These are phyloP conservation scores for Opisthocomus hoazin DNA, from an alignment of 2,113 vertebrate genomes.

Conservation along the genomic window DNA sequence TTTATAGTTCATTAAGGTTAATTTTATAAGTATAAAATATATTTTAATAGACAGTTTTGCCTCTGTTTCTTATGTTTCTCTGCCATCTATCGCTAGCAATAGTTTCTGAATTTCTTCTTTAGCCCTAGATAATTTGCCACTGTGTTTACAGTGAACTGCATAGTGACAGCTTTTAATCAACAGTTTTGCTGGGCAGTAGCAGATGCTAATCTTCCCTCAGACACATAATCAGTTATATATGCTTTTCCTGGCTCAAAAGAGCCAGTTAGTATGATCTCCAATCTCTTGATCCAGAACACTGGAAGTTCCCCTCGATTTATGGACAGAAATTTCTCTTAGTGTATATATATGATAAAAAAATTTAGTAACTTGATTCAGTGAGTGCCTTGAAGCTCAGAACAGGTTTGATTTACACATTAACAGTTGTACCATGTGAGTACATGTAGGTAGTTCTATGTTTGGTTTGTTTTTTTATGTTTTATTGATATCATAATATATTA, in stretches of 20 bases:
- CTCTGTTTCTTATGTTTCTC: background rate
- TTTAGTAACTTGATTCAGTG: background rate
- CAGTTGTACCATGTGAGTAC: background rate
- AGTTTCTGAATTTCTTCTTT: background rate
- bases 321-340: background rate
- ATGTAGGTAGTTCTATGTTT: background rate
- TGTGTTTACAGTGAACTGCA: background rate
- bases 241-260: background rate
- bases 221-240: background rate
- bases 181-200: background rate
- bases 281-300: background rate
- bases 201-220: background rate
- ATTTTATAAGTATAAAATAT: constrained; percentile 20
- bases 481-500: background rate
- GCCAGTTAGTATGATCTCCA: background rate
- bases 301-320: background rate
- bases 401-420: background rate
- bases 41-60: background rate
- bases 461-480: background rate
- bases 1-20: constrained; percentile 42
- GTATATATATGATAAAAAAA: background rate
- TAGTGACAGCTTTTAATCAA: background rate
- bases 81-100: constrained; percentile 22
- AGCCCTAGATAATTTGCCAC: background rate
- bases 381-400: background rate